Base-by-base conservation (phyloP, 2,113 vertebrate genomes). In the Hymenochirus boettgeri region DNA sequence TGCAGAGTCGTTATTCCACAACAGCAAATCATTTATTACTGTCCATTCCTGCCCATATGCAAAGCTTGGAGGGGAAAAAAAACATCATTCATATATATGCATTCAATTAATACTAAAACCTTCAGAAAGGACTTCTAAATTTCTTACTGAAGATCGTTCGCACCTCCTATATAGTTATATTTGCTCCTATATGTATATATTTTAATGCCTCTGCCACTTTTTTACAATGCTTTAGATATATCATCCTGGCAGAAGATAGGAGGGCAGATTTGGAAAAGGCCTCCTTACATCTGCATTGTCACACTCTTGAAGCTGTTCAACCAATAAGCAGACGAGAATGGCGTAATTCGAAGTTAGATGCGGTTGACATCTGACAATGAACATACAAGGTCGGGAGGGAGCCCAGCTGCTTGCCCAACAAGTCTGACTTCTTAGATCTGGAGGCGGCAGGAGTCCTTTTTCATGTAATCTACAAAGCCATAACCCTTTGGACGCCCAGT, bases 391-490 rank as follows among this genome's bases (percentile, higher is more conserved):
- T 92, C n/a, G n/a, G n/a, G 46, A 93, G 86, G 0, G 90, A 89
- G 17, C 94, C 94, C 69, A 97, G 80, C 7, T 92, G 93, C 73
- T 90, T 92, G 3, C 93, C 94, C 50, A 96, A 70, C 8, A 97
- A 81, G 71, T 96, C 93, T 0, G 93, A 94, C 74, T 96, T n/a
- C n/a, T n/a, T 97, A 35, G 95, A 94, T 0, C 94, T 73, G 60
- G 93, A 93, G 0, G 95, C 95, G 0, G n/a, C n/a, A n/a, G n/a
- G 93, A 93, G 73, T 97, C 95, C 75, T 96, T 97, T 73, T 97
- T 97, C 95, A 97, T 97, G 73, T 93, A 97, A 73, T 97, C 95
- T 17, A 94, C 95, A 1, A 97, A 97, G 39, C 95, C 95, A 0
- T 97, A 97, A 22, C 94, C 93, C 70, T 97, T 96, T 19, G 95